Percentiles rank a stretch among this genome's conserved stretches.
phyloP scores from a whole-genome alignment of 2,888 invertebrate species.

The Epistrophe eligans region DNA sequence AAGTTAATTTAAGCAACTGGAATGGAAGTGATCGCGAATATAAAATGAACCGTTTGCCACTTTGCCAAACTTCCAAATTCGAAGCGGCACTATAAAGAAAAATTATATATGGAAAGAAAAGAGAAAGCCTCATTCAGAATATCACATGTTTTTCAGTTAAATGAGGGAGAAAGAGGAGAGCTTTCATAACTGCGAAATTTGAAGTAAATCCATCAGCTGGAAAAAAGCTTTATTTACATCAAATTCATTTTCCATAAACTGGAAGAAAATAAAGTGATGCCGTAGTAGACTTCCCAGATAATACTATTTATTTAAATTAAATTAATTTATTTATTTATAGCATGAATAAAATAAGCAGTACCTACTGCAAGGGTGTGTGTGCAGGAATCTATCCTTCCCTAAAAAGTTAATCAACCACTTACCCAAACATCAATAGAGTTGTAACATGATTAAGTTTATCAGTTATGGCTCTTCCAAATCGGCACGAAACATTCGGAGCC shows the following conservation, averaged over 20 bases:
- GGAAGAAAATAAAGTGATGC: not conserved
- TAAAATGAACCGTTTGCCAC: conserved; percentile 18
- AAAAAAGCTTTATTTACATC: conserved; percentile 54
- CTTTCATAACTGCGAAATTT: not conserved
- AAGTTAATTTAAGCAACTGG: conserved; percentile 41
- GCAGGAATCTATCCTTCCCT: no score
- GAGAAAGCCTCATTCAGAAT: not conserved
- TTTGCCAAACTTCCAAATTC: not conserved
- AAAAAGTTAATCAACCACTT: no score
- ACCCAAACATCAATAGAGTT: no score
- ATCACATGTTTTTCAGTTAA: no score
- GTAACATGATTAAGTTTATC: no score
- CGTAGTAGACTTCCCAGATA: not conserved
- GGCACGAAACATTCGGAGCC: no score
- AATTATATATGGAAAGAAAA: not conserved
- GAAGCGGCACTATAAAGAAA: not conserved
- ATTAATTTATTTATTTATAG: no score
- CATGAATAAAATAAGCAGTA: no score
- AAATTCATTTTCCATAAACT: conserved; percentile 1
- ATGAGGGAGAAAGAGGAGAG: not conserved
- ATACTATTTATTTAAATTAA: not conserved
- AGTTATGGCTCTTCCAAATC: no score
- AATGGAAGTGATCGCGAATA: conserved; percentile 41
- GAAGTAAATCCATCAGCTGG: conserved; percentile 50
- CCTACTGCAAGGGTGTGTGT: no score